phyloP scores from a whole-genome alignment of 2,113 vertebrate genomes.

The Cardinalis cardinalis region DNA sequence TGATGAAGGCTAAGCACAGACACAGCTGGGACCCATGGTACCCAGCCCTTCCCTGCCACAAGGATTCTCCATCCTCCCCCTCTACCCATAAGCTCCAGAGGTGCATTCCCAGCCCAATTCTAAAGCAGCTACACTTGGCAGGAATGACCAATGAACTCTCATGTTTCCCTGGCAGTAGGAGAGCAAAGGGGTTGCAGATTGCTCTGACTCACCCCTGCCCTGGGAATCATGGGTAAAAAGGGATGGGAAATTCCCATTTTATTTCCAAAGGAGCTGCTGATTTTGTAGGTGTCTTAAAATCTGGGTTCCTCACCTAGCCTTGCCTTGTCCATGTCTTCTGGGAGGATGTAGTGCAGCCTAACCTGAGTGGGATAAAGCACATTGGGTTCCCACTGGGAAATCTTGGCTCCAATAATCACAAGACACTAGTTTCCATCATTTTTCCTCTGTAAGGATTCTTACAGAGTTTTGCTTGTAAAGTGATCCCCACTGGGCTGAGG shows the following conservation, averaged over 20 bases:
- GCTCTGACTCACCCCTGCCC: not conserved
- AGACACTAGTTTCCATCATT: not conserved
- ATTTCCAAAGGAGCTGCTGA: not conserved
- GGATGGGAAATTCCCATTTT: not conserved
- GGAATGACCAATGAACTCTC: not conserved
- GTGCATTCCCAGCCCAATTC: not conserved
- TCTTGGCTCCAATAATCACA: not conserved
- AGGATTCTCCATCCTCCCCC: not conserved
- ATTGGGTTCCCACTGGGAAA: not conserved
- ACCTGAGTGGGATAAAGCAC: rapidly evolving
- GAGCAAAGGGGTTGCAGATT: not conserved
- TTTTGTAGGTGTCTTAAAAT: not conserved
- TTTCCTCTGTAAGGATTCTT: not conserved
- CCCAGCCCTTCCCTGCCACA: not conserved
- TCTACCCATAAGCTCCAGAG: not conserved
- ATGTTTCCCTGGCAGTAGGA: not conserved
- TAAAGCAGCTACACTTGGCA: not conserved
- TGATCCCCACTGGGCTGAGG: not conserved
- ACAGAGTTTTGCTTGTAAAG: not conserved
- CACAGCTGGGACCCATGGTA: rapidly evolving
- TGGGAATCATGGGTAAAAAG: not conserved
- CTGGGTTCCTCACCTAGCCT: not conserved
- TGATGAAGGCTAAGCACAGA: not conserved
- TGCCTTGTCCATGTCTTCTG: not conserved
- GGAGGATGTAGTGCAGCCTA: not conserved